Conservation (phyloP, 2,888 invertebrate species). For the Chironomus tentans region DNA sequence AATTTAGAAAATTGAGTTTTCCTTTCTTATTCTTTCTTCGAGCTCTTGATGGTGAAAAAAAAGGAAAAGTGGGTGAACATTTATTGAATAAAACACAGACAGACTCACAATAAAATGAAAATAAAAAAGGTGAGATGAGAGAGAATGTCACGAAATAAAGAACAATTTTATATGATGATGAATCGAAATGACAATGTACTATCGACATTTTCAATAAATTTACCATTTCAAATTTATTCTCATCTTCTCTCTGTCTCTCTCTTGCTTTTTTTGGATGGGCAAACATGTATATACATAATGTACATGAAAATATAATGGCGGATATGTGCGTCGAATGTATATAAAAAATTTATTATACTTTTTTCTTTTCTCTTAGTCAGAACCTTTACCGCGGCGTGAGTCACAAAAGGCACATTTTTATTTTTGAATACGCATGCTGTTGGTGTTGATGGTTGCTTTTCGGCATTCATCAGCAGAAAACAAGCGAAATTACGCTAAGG, state of each 20-base stretch:
- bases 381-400: not conserved
- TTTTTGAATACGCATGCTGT: not conserved
- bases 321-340: too few relatives aligned
- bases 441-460: not conserved
- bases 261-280: not conserved
- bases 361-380: too few relatives aligned
- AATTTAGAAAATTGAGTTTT: slow-evolving; percentile 24
- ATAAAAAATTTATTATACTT: too few relatives aligned
- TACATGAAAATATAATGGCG: not conserved
- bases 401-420: not conserved
- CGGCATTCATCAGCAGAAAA: slow-evolving; percentile 9
- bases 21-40: not conserved
- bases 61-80: too few relatives aligned
- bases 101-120: too few relatives aligned
- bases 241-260: not conserved
- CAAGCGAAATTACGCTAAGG: not conserved
- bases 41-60: not conserved
- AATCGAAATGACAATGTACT: slow-evolving; percentile 1
- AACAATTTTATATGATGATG: not conserved
- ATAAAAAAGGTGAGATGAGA: too few relatives aligned
- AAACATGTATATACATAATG: not conserved
- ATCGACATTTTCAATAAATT: slow-evolving; percentile 19
- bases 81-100: too few relatives aligned
- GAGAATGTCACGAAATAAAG: too few relatives aligned
- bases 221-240: slow-evolving; percentile 18